Percentiles rank a stretch among this genome's conserved stretches.
Evolutionary conservation across 2,113 vertebrate genomes (phyloP).

Genomic region (Salminus brasiliensis): DNA sequence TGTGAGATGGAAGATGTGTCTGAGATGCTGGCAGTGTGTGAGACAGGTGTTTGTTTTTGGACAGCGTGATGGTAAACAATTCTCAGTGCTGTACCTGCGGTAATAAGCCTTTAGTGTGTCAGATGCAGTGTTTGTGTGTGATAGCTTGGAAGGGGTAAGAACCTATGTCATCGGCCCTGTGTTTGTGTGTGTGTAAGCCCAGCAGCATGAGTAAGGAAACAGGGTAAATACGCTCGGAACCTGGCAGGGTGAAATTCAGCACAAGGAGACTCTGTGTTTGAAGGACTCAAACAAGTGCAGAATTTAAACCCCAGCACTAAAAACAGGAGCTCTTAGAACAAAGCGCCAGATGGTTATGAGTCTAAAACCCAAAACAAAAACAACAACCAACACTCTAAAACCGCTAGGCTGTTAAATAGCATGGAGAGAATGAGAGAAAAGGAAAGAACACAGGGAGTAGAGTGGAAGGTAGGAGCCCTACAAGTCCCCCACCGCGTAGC

Average conservation of each 20-base stretch:
- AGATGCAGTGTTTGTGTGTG: not conserved
- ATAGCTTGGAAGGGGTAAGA: constrained; percentile 4
- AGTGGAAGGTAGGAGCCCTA: constrained; percentile 46
- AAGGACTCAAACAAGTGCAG: not conserved
- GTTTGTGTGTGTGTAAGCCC: constrained; percentile 8
- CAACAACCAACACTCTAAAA: not conserved
- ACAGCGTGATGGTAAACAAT: constrained; percentile 9
- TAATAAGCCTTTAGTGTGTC: constrained; percentile 11
- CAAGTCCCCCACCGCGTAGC: constrained; percentile 50
- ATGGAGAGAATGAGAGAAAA: not conserved
- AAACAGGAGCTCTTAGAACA: not conserved
- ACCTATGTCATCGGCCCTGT: not conserved
- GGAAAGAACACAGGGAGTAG: constrained; percentile 25
- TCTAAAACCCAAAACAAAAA: not conserved
- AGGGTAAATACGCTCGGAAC: not conserved
- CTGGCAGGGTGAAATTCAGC: not conserved
- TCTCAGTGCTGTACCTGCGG: constrained; percentile 11
- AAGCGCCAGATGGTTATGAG: not conserved
- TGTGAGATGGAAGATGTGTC: constrained; percentile 1
- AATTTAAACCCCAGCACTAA: not conserved
- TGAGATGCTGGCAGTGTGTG: not conserved
- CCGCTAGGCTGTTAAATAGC: not conserved
- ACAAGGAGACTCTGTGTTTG: not conserved
- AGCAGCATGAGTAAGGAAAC: constrained; percentile 1
- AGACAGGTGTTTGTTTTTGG: constrained; percentile 35